Evolutionary conservation across 2,113 vertebrate genomes (phyloP).

Genomic region (Heterocephalus glaber): DNA sequence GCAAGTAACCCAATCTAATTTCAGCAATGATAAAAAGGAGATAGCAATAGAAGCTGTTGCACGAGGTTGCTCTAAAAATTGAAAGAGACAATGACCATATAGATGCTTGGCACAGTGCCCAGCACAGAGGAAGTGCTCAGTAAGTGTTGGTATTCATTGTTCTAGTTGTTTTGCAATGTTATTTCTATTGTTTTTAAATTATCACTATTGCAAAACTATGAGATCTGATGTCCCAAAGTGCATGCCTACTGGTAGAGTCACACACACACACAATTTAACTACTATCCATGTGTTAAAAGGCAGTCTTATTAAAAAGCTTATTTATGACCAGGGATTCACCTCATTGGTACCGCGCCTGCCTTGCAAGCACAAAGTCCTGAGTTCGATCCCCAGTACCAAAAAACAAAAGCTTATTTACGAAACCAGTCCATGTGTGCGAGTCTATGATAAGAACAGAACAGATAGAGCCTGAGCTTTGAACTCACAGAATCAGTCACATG

Average conservation of each 20-base stretch:
- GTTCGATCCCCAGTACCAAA: too few species aligned
- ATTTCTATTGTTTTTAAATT: constrained; percentile 15
- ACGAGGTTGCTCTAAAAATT: neutral
- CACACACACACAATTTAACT: neutral
- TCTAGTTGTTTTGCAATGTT: neutral
- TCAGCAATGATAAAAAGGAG: neutral
- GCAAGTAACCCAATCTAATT: neutral
- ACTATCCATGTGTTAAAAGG: neutral
- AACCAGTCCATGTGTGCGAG: neutral
- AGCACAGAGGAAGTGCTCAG: neutral
- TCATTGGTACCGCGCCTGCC: too few species aligned
- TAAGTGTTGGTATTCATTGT: neutral
- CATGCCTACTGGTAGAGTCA: neutral
- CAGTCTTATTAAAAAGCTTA: neutral
- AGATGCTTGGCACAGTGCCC: neutral
- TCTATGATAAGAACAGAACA: neutral
- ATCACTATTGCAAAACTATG: neutral
- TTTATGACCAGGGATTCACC: too few species aligned
- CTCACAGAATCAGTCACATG: neutral
- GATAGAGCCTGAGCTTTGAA: neutral
- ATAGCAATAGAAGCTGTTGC: neutral
- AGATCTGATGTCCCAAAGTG: neutral
- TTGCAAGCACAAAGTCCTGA: too few species aligned
- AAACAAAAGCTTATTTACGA: neutral
- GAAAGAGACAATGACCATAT: neutral